Percentiles rank a stretch among this genome's conserved stretches.
Conservation (phyloP, 2,797 vertebrate genomes). For the Lerista edwardsae region DNA sequence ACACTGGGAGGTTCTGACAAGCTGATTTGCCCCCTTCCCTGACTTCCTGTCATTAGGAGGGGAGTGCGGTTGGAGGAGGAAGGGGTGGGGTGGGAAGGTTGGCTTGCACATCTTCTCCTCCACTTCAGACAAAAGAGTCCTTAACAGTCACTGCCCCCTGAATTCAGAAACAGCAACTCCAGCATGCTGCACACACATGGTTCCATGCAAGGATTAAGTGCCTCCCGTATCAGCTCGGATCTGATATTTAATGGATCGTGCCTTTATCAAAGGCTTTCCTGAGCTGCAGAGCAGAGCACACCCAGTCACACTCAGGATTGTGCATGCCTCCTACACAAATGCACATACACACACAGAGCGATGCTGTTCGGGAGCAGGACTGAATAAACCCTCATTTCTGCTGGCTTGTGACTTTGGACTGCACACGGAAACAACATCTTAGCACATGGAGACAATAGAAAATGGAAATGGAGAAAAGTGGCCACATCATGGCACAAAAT, state of each 20-base stretch:
- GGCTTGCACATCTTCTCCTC: background rate
- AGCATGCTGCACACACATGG: background rate
- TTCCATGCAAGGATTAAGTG: background rate
- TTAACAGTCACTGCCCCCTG: background rate
- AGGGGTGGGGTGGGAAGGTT: background rate
- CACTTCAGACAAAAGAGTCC: background rate
- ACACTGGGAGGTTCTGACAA: background rate
- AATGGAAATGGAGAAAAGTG: background rate
- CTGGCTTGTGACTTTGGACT: background rate
- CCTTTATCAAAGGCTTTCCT: background rate
- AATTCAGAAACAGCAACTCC: background rate
- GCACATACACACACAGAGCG: background rate
- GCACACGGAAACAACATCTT: background rate
- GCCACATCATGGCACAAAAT: background rate
- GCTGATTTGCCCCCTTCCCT: background rate
- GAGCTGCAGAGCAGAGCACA: background rate
- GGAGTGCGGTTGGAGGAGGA: background rate
- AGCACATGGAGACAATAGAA: background rate
- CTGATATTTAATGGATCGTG: background rate
- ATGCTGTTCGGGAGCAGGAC: rapidly evolving
- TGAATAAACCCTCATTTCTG: rapidly evolving
- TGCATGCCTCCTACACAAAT: too few species aligned
- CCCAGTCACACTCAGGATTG: background rate
- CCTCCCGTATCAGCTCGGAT: background rate
- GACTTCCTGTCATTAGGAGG: background rate